These are phyloP conservation scores for Phorcus lineatus DNA, from an alignment of 2,888 invertebrate genomes.

Conservation along the genomic window DNA sequence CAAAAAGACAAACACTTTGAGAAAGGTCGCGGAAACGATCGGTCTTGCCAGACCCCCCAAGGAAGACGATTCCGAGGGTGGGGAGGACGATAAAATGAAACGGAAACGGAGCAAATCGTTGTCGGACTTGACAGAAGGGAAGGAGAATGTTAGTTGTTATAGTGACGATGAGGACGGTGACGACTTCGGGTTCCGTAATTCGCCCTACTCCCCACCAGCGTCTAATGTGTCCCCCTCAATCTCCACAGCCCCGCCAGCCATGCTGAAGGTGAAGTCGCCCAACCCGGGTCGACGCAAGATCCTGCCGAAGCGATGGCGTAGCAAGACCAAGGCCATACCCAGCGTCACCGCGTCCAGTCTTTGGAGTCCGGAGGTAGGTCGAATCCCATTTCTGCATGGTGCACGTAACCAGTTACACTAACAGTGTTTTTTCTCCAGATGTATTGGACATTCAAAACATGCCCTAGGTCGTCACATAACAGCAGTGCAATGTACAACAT, in stretches of 20 bases:
- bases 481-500: no score
- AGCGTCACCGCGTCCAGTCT: constrained; percentile 80
- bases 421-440: background rate
- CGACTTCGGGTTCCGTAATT: constrained; percentile 68
- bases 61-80: background rate
- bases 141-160: constrained; percentile 43
- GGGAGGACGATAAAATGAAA: background rate
- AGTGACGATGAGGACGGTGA: constrained; percentile 64
- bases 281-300: constrained; percentile 60
- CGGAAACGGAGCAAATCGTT: constrained; percentile 56
- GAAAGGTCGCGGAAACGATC: constrained; percentile 3
- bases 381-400: background rate
- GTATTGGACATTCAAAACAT: no score
- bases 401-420: no score
- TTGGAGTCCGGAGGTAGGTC: constrained; percentile 91
- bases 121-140: constrained; percentile 54
- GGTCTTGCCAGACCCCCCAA: background rate
- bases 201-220: constrained; percentile 44
- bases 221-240: constrained; percentile 40
- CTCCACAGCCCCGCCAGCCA: constrained; percentile 58
- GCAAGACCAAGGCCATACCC: constrained; percentile 88
- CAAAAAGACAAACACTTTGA: constrained; percentile 1
- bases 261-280: constrained; percentile 68
- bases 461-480: no score
- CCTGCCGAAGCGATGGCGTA: constrained; percentile 84